These are phyloP conservation scores for Mesoligia furuncula DNA, from an alignment of 2,888 invertebrate genomes.

Conservation along the genomic window DNA sequence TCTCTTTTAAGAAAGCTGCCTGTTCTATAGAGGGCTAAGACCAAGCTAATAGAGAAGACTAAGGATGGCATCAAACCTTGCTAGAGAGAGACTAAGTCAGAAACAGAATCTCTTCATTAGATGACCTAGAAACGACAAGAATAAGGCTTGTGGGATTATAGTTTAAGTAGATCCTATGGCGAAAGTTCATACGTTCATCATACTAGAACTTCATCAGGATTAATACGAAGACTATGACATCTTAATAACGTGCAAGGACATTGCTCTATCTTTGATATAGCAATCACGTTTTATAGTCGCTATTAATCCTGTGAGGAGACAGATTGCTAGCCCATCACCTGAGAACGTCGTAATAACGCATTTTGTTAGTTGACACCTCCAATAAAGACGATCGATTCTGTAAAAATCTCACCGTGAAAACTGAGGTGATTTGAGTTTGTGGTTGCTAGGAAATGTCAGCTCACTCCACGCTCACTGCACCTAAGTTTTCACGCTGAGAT, in stretches of 20 bases:
- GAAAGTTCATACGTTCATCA: not conserved
- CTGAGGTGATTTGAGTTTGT: too few relatives aligned
- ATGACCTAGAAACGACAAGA: too few relatives aligned
- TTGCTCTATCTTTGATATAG: slow-evolving; percentile 15
- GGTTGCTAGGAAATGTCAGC: too few relatives aligned
- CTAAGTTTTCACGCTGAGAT: too few relatives aligned
- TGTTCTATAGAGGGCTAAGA: not conserved
- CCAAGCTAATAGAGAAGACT: not conserved
- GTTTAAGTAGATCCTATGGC: not conserved
- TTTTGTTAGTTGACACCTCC: slow-evolving; percentile 17
- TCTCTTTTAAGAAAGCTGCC: not conserved
- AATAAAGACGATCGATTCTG: not conserved
- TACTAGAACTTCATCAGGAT: not conserved
- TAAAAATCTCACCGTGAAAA: too few relatives aligned
- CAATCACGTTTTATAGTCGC: slow-evolving; percentile 40
- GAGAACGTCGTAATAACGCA: slow-evolving; percentile 24
- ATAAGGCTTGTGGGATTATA: not conserved
- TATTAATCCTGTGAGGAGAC: slow-evolving; percentile 43
- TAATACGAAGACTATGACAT: not conserved
- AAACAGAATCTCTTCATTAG: not conserved
- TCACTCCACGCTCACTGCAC: too few relatives aligned
- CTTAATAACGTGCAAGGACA: slow-evolving; percentile 1
- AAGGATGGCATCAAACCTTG: not conserved
- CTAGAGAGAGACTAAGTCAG: not conserved
- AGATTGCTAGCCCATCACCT: slow-evolving; percentile 43